Percentiles rank a stretch among this genome's conserved stretches.
phyloP scores from a whole-genome alignment of 2,797 vertebrate species.

The Varecia variegata region DNA sequence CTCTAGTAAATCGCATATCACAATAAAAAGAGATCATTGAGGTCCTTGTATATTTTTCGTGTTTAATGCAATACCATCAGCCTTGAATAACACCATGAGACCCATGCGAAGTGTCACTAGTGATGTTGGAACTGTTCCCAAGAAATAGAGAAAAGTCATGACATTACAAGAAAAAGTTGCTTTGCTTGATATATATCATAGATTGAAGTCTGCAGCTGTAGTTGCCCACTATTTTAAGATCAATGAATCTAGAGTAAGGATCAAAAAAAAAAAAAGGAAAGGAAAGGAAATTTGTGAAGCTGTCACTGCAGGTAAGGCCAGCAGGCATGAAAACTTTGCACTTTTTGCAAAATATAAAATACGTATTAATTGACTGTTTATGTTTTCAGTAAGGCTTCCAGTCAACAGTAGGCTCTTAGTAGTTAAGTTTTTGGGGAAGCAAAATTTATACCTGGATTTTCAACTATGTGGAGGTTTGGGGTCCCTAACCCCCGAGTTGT shows the following conservation, averaged over 20 bases:
- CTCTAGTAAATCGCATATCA: background rate
- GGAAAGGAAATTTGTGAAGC: background rate
- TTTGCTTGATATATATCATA: background rate
- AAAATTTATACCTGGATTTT: background rate
- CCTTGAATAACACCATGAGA: background rate
- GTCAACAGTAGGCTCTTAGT: background rate
- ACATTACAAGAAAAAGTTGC: background rate
- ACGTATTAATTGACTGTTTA: background rate
- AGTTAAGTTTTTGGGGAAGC: background rate
- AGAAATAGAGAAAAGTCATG: background rate
- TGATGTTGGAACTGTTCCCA: background rate
- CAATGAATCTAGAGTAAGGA: background rate
- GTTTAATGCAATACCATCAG: background rate
- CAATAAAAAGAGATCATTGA: background rate
- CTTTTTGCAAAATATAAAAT: background rate
- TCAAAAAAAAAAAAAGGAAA: background rate
- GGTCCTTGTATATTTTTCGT: background rate
- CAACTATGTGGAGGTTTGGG: background rate
- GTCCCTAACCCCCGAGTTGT: background rate
- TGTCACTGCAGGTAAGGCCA: background rate
- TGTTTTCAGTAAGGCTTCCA: background rate
- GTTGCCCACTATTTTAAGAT: background rate
- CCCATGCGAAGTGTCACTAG: background rate
- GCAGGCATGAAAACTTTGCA: background rate
- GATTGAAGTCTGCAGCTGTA: background rate